phyloP scores from a whole-genome alignment of 2,888 invertebrate species.

The Luperina nickerlii region DNA sequence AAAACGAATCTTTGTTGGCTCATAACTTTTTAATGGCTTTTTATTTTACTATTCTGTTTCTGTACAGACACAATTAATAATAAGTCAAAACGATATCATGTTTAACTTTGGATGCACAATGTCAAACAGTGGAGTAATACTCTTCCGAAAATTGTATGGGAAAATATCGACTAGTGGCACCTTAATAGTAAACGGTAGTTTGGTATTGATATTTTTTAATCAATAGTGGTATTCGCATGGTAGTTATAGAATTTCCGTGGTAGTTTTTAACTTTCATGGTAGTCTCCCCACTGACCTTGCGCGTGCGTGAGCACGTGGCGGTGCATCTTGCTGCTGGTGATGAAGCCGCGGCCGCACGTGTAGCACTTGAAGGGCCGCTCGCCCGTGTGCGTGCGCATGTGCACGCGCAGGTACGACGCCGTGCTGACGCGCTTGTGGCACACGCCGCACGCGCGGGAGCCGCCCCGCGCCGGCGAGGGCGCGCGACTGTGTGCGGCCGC shows the following conservation, averaged over 20 bases:
- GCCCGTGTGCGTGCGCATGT: constrained; percentile 85
- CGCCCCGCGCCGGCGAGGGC: constrained; percentile 33
- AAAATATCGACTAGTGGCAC: neutral
- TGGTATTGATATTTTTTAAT: neutral
- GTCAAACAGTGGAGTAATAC: too few species aligned
- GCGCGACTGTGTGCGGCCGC: constrained; percentile 58
- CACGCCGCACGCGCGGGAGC: neutral
- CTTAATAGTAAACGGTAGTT: neutral
- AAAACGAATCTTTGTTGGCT: too few species aligned
- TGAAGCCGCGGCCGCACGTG: constrained; percentile 80
- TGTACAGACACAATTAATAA: too few species aligned
- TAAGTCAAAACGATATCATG: too few species aligned
- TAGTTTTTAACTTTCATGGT: neutral
- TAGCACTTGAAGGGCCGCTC: constrained; percentile 84
- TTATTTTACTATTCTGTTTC: too few species aligned
- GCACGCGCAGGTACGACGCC: constrained; percentile 80
- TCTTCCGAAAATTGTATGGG: too few species aligned
- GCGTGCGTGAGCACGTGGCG: constrained; percentile 83
- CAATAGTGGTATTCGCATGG: neutral
- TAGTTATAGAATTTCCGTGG: neutral
- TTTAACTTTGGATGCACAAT: too few species aligned
- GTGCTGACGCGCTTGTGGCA: constrained; percentile 81
- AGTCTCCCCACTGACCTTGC: constrained; percentile 64
- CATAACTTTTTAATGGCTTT: too few species aligned
- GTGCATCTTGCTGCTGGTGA: constrained; percentile 86